Conservation (phyloP, 2,888 invertebrate species). For the Peribatodes rhomboidaria region DNA sequence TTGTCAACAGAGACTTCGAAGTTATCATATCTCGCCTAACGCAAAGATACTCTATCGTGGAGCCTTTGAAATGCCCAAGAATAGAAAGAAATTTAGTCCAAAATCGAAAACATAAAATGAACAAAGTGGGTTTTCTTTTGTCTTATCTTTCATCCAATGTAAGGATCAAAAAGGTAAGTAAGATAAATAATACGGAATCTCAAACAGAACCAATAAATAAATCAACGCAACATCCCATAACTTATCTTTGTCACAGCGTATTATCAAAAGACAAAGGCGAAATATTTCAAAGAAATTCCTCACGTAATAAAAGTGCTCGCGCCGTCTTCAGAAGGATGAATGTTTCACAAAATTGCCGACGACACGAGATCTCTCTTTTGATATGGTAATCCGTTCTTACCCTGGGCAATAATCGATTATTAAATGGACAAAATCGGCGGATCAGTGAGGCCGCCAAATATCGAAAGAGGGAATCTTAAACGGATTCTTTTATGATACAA, state of each 20-base stretch:
- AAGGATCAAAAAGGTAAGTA: constrained; percentile 26
- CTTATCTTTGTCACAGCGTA: constrained; percentile 46
- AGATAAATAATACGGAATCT: constrained; percentile 33
- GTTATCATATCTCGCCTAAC: too few relatives aligned
- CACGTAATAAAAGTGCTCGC: constrained; percentile 63
- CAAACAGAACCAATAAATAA: constrained; percentile 40
- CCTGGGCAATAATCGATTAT: constrained; percentile 81
- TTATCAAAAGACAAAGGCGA: constrained; percentile 53
- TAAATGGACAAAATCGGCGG: constrained; percentile 77
- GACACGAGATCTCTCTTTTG: constrained; percentile 81
- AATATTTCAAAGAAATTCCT: constrained; percentile 59
- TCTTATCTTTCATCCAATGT: constrained; percentile 8
- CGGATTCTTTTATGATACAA: constrained; percentile 69
- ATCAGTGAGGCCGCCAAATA: constrained; percentile 66
- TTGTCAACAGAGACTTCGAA: too few relatives aligned
- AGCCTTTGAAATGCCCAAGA: too few relatives aligned
- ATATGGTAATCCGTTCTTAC: constrained; percentile 80
- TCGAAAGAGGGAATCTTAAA: constrained; percentile 68
- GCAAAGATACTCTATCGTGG: too few relatives aligned
- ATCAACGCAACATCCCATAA: constrained; percentile 36
- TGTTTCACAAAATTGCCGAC: constrained; percentile 78
- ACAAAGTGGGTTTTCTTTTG: constrained; percentile 3
- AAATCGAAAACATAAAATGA: neutral
- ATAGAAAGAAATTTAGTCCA: neutral
- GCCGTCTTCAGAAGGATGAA: constrained; percentile 63